A percentile compares a stretch with the other conserved stretches of the same genome.
Conservation (phyloP, 1,140 invertebrate species). For the Tenebrio molitor region DNA sequence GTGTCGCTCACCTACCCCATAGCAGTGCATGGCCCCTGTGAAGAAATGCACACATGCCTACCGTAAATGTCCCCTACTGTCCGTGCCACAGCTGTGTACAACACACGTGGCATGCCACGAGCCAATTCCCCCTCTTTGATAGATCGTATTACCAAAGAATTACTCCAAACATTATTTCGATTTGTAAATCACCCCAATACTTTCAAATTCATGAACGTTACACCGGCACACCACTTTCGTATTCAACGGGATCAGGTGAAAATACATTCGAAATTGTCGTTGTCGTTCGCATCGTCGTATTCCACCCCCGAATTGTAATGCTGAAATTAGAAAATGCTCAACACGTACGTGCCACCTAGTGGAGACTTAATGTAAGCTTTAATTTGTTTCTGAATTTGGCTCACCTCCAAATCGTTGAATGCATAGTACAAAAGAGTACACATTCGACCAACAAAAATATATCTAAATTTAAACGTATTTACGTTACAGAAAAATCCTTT, state of each 20-base stretch:
- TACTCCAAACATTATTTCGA: conserved; percentile 18
- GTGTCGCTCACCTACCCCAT: neutral
- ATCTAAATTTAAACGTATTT: conserved; percentile 19
- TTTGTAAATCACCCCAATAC: conserved; percentile 2
- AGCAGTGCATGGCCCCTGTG: conserved; percentile 21
- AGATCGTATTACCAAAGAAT: conserved; percentile 41
- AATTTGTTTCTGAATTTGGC: conserved; percentile 2
- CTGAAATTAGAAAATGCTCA: too few relatives aligned
- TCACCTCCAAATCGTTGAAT: conserved; percentile 9
- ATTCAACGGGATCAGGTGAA: too few relatives aligned
- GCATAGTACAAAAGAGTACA: conserved; percentile 7
- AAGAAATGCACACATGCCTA: conserved; percentile 51
- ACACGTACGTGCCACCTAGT: conserved; percentile 15
- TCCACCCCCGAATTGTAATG: too few relatives aligned
- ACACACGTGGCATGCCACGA: conserved; percentile 53
- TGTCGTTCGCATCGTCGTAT: too few relatives aligned
- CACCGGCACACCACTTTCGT: too few relatives aligned
- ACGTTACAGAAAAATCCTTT: conserved; percentile 17
- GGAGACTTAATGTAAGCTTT: neutral
- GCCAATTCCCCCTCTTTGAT: conserved; percentile 40
- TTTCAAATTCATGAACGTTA: too few relatives aligned
- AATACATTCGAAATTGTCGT: too few relatives aligned
- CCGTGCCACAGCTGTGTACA: conserved; percentile 55
- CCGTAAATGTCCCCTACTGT: conserved; percentile 55
- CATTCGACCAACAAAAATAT: conserved; percentile 26